phyloP scores from a whole-genome alignment of 2,113 vertebrate genomes.

The Corynorhinus townsendii region DNA sequence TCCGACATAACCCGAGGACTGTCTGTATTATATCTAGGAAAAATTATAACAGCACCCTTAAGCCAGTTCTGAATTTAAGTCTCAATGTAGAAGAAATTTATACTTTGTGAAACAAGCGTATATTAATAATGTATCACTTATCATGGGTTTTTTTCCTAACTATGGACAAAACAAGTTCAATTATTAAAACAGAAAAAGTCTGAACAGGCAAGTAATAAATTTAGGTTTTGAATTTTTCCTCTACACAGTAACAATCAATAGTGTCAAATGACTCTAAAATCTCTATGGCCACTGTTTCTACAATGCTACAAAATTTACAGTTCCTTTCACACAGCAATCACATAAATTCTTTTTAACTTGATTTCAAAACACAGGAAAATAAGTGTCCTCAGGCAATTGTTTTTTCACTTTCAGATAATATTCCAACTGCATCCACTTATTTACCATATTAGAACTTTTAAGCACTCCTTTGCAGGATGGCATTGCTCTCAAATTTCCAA shows the following conservation, averaged over 20 bases:
- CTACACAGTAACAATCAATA: neutral
- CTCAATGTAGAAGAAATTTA: neutral
- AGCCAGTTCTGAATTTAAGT: neutral
- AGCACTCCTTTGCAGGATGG: neutral
- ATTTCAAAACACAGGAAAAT: conserved; percentile 35
- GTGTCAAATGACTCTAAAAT: neutral
- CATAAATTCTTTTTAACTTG: neutral
- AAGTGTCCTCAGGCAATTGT: neutral
- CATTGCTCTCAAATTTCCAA: neutral
- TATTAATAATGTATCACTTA: neutral
- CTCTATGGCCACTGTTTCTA: neutral
- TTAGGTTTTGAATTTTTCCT: conserved; percentile 28
- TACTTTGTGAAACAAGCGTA: conserved; percentile 3
- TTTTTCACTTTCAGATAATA: neutral
- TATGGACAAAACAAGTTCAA: neutral
- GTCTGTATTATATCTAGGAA: neutral
- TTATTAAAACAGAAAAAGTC: neutral
- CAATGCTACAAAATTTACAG: neutral
- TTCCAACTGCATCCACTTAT: neutral
- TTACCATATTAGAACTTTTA: neutral
- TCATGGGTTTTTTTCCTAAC: neutral
- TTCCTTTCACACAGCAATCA: neutral
- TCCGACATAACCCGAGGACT: too few species aligned
- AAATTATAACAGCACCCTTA: neutral
- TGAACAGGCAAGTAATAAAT: neutral